Base-by-base conservation (phyloP, 2,113 vertebrate genomes). In the Ailuropoda melanoleuca region DNA sequence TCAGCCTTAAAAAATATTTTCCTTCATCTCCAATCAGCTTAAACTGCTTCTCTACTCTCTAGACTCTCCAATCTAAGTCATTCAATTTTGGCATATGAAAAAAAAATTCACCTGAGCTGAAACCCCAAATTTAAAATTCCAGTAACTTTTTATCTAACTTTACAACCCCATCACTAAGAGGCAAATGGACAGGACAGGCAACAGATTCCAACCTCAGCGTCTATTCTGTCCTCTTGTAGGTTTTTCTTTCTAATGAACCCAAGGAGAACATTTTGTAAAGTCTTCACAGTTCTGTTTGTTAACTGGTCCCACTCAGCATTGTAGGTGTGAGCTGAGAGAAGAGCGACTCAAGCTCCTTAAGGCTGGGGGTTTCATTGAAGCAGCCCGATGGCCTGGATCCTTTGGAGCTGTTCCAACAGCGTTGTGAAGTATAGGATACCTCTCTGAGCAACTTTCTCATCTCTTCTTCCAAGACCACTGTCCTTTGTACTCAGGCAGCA, bases 181-280 rank as follows among this genome's bases (percentile, higher is more conserved):
- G 46, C 53, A 81, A 19, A 39, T 68, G 37, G 39, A 46, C 3
- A 48, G 8, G 5, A 9, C 7, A 21, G 46, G 26, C 60, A 75
- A 56, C 18, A 43, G 48, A 70, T 13, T 84, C 3, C 21, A 78
- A n/a, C 39, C 13, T 93, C 53, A 78, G 48, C 53, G 46, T 74
- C 37, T 78, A 82, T 37, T 95, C 39, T 92, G 72, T 55, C 34
- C 50, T 97, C 72, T 43, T 4, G 29, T 72, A 64, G 93, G 72
- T 92, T 77, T 82, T 64, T 46, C 60, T 95, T 95, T 90, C 86
- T 55, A 53, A 24, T 48, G 31, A 77, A 34, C 80, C n/a, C 34
- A 68, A 78, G 14, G 66, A 26, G 11, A 60, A 39, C 24, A 75
- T 83, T 68, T 34, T 17, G 66, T 68, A 9, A 55, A 31, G 23